These are phyloP conservation scores for Anarrhichthys ocellatus DNA, from an alignment of 2,113 vertebrate genomes.

Conservation along the genomic window DNA sequence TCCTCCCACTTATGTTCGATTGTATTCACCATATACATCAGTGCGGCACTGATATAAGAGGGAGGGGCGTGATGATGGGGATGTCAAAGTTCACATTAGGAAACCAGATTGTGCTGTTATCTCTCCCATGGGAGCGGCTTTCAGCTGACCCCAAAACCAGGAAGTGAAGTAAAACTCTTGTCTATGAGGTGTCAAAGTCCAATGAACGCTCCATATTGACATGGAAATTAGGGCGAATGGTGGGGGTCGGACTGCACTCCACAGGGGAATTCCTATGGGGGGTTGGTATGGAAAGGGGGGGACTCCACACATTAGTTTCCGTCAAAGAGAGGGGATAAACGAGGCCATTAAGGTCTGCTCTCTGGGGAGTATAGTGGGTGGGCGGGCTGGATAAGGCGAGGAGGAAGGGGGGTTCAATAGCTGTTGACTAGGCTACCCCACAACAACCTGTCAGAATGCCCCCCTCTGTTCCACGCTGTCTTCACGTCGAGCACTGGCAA, in stretches of 20 bases:
- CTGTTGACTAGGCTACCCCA: slow-evolving; percentile 83
- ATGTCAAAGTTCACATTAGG: slow-evolving; percentile 75
- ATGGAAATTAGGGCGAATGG: slow-evolving; percentile 78
- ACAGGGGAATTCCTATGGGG: slow-evolving; percentile 78
- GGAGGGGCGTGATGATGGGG: slow-evolving; percentile 20
- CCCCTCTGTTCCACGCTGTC: slow-evolving; percentile 63
- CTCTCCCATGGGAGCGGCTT: slow-evolving; percentile 69
- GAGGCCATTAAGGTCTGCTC: slow-evolving; percentile 80
- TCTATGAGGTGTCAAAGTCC: slow-evolving; percentile 82
- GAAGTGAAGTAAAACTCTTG: slow-evolving; percentile 79
- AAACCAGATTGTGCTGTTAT: slow-evolving; percentile 65
- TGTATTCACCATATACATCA: background rate
- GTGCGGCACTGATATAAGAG: background rate
- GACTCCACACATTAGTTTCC: slow-evolving; percentile 77
- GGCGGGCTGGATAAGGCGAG: slow-evolving; percentile 72
- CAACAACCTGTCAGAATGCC: slow-evolving; percentile 85
- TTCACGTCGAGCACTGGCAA: slow-evolving; percentile 68
- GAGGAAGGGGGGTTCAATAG: slow-evolving; percentile 71
- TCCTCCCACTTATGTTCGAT: background rate
- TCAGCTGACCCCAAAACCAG: slow-evolving; percentile 78
- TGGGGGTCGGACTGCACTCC: slow-evolving; percentile 70
- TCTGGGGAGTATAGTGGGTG: slow-evolving; percentile 77
- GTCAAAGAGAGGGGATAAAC: slow-evolving; percentile 81
- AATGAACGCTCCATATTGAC: slow-evolving; percentile 78
- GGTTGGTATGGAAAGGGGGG: slow-evolving; percentile 54